A percentile compares a stretch with the other conserved stretches of the same genome.
phyloP scores from a whole-genome alignment of 1,140 invertebrate genomes.

The Dinothrombium tinctorium region DNA sequence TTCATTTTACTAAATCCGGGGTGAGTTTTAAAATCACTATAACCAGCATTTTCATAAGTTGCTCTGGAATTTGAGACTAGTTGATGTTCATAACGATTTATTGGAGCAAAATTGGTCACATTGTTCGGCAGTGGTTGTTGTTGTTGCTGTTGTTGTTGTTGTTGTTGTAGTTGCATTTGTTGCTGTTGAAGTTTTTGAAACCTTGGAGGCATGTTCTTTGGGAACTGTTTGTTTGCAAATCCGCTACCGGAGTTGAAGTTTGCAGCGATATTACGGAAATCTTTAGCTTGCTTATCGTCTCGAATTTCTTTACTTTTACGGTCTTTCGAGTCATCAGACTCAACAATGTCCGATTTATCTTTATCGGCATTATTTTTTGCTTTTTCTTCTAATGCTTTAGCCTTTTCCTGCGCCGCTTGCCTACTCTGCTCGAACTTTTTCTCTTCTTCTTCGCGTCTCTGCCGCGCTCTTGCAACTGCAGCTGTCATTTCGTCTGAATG shows the following conservation, averaged over 20 bases:
- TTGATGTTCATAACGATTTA: too few relatives aligned
- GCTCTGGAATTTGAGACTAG: too few relatives aligned
- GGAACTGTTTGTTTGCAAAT: conserved; percentile 41
- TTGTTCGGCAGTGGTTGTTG: conserved; percentile 6
- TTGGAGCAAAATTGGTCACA: too few relatives aligned
- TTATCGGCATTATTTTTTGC: conserved; percentile 25
- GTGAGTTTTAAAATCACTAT: too few relatives aligned
- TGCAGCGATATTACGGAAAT: background rate
- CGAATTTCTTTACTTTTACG: too few relatives aligned
- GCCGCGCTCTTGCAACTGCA: conserved; percentile 44
- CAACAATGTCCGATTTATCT: background rate
- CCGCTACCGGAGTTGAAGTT: background rate
- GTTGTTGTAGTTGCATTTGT: conserved; percentile 16
- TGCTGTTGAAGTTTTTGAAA: conserved; percentile 38
- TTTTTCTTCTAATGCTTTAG: conserved; percentile 34
- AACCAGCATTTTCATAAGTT: too few relatives aligned
- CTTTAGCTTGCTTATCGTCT: too few relatives aligned
- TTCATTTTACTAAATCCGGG: too few relatives aligned
- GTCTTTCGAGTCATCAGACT: too few relatives aligned
- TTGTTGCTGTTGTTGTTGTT: conserved; percentile 13
- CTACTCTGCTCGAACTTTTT: conserved; percentile 36
- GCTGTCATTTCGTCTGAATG: conserved; percentile 40
- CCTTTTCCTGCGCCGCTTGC: conserved; percentile 32
- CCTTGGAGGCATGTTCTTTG: conserved; percentile 53
- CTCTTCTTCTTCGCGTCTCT: conserved; percentile 54